phyloP scores from a whole-genome alignment of 2,888 invertebrate genomes.

The Seira musarum region DNA sequence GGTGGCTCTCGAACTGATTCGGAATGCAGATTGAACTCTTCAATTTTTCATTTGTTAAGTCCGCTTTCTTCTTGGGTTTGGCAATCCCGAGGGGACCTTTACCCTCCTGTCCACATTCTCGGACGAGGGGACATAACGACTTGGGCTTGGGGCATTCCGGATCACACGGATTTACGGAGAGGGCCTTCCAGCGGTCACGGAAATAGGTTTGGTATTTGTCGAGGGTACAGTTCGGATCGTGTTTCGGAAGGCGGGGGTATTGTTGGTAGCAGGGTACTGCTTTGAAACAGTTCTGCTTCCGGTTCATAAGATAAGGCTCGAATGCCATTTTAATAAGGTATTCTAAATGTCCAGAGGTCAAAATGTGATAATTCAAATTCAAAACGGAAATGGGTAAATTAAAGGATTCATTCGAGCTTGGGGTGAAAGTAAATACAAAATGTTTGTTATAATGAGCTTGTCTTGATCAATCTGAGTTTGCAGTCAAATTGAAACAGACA shows the following conservation, averaged over 20 bases:
- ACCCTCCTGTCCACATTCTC: neutral
- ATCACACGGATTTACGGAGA: conserved; percentile 49
- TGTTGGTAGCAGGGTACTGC: conserved; percentile 26
- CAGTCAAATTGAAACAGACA: too few relatives aligned
- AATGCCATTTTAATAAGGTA: conserved; percentile 55
- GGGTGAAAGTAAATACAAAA: too few relatives aligned
- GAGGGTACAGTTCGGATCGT: conserved; percentile 51
- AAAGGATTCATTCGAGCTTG: too few relatives aligned
- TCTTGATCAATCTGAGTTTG: too few relatives aligned
- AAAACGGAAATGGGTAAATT: too few relatives aligned
- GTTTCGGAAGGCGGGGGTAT: conserved; percentile 16
- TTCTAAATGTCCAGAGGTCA: neutral
- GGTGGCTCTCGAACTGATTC: conserved; percentile 22
- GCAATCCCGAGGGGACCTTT: conserved; percentile 11
- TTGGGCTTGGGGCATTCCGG: neutral
- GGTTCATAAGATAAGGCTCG: conserved; percentile 60
- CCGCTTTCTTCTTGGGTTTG: neutral
- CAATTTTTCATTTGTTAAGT: neutral
- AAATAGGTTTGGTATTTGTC: conserved; percentile 53
- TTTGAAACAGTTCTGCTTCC: conserved; percentile 54
- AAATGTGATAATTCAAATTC: too few relatives aligned
- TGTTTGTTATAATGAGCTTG: too few relatives aligned
- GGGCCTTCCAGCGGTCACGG: conserved; percentile 59
- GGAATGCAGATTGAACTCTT: conserved; percentile 40
- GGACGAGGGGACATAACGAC: conserved; percentile 30